These are phyloP conservation scores for Drosophila nigritarsus DNA, from an alignment of 2,888 invertebrate species.

Conservation along the genomic window DNA sequence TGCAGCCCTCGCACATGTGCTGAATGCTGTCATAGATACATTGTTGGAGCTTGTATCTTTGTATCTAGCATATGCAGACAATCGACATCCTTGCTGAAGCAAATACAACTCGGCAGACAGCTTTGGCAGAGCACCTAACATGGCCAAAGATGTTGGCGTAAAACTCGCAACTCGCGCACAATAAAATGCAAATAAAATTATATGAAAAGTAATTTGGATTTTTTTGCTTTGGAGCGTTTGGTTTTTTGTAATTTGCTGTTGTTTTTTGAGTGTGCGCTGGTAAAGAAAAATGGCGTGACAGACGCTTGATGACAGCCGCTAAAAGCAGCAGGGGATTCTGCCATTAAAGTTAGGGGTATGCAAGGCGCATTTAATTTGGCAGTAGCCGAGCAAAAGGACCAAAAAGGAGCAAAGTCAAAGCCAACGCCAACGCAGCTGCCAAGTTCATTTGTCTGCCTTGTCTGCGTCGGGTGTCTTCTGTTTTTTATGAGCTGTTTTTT, in stretches of 20 bases:
- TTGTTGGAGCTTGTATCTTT: conserved; percentile 38
- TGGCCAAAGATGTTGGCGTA: conserved; percentile 38
- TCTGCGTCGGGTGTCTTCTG: conserved; percentile 31
- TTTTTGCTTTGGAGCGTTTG: conserved; percentile 36
- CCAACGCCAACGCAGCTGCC: conserved; percentile 37
- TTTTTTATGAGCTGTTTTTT: conserved; percentile 57
- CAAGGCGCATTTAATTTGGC: conserved; percentile 66
- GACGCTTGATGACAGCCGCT: conserved; percentile 50
- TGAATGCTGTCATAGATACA: conserved; percentile 12
- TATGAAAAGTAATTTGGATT: conserved; percentile 74
- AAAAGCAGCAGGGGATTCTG: conserved; percentile 9
- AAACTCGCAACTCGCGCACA: conserved; percentile 35
- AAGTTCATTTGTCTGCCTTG: conserved; percentile 57
- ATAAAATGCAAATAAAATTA: conserved; percentile 74
- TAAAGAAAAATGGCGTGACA: conserved; percentile 45
- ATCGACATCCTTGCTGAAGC: conserved; percentile 53
- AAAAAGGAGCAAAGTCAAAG: conserved; percentile 16
- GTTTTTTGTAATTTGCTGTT: conserved; percentile 16
- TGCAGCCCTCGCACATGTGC: conserved; percentile 29
- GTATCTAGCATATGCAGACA: conserved; percentile 54
- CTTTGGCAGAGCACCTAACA: conserved; percentile 28
- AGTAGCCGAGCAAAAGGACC: conserved; percentile 35
- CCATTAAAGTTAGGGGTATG: conserved; percentile 25
- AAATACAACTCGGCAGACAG: conserved; percentile 51
- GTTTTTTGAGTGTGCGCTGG: conserved; percentile 20